These are phyloP conservation scores for Rhinogobius similis DNA, from an alignment of 2,113 vertebrate species.

Conservation along the genomic window DNA sequence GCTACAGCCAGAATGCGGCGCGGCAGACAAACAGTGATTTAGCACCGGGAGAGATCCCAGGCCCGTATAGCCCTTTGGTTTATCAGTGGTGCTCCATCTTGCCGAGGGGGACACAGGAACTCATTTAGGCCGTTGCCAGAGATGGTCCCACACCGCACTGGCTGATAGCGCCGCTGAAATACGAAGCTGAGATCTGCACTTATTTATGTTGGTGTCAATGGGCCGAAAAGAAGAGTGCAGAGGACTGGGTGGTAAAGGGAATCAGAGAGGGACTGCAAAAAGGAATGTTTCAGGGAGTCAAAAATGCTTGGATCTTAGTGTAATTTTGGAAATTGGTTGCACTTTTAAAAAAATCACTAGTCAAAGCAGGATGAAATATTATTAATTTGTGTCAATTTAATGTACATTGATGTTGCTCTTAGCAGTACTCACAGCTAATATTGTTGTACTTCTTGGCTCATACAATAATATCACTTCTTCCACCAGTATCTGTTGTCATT, in stretches of 20 bases:
- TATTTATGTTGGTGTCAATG: constrained; percentile 33
- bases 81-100: constrained; percentile 60
- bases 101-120: constrained; percentile 48
- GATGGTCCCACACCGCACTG: constrained; percentile 34
- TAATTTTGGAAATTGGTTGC: no score
- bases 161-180: constrained; percentile 52
- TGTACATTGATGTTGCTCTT: no score
- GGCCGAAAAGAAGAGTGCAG: constrained; percentile 1
- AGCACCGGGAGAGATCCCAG: constrained; percentile 24
- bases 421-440: no score
- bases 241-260: constrained; percentile 13
- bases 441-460: no score
- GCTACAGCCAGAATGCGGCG: constrained; percentile 10
- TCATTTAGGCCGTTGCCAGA: constrained; percentile 59
- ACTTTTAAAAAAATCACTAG: no score
- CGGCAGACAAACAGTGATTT: constrained; percentile 52
- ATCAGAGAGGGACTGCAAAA: background rate
- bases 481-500: no score
- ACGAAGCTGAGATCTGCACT: constrained; percentile 12
- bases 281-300: no score
- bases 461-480: no score
- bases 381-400: no score
- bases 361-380: no score
- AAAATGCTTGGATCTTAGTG: no score
- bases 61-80: constrained; percentile 36